phyloP scores from a whole-genome alignment of 2,888 invertebrate species.

The Lymantria dispar region DNA sequence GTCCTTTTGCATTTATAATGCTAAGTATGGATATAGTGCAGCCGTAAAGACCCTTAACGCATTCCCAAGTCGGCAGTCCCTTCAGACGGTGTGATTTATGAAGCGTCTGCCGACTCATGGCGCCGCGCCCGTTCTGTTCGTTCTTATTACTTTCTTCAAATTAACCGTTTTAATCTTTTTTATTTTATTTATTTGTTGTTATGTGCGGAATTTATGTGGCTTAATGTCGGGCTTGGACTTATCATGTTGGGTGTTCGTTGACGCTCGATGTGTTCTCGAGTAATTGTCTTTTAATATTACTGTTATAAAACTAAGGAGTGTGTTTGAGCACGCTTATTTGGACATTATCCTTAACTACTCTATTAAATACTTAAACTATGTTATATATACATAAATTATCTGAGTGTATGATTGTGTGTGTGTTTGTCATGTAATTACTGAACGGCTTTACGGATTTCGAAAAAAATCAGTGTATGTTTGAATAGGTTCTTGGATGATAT shows the following conservation, averaged over 20 bases:
- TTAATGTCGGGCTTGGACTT: conserved; percentile 11
- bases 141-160: conserved; percentile 47
- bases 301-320: no score
- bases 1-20: background rate
- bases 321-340: no score
- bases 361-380: no score
- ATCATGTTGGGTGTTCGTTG: conserved; percentile 9
- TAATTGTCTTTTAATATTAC: background rate
- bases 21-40: background rate
- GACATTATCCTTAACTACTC: no score
- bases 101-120: conserved; percentile 41
- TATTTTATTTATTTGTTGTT: conserved; percentile 26
- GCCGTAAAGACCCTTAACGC: conserved; percentile 6
- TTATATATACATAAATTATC: no score
- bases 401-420: no score
- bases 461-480: no score
- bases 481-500: no score
- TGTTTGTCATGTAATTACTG: no score
- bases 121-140: conserved; percentile 40
- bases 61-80: conserved; percentile 4
- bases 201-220: conserved; percentile 26
- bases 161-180: conserved; percentile 43
- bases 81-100: conserved; percentile 51
- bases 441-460: no score
- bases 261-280: background rate